A percentile compares a stretch with the other conserved stretches of the same genome.
These are phyloP conservation scores for Ladona fulva DNA, from an alignment of 1,140 invertebrate genomes.

Conservation along the genomic window DNA sequence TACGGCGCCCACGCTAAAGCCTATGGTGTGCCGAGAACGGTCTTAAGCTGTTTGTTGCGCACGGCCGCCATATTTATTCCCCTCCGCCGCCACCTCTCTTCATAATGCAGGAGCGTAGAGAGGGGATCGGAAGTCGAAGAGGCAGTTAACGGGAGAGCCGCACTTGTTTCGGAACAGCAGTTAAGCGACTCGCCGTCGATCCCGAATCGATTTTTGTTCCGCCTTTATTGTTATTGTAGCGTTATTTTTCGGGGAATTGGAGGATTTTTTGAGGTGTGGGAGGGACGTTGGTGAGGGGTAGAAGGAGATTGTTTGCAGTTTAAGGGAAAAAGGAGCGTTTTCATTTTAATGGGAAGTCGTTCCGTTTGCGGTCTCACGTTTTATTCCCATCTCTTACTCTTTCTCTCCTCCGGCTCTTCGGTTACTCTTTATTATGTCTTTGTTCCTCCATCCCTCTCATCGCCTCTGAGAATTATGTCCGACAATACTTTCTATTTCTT, in stretches of 20 bases:
- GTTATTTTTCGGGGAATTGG: background rate
- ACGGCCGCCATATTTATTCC: background rate
- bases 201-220: background rate
- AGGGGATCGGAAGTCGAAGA: background rate
- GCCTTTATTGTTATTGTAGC: background rate
- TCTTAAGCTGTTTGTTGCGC: background rate
- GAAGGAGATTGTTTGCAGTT: background rate
- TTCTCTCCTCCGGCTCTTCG: background rate
- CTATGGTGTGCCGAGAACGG: background rate
- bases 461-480: background rate
- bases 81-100: background rate
- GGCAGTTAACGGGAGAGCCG: background rate
- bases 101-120: background rate
- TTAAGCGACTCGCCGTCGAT: background rate
- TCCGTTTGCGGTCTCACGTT: conserved; percentile 2
- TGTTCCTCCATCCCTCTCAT: background rate
- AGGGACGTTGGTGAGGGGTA: background rate
- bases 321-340: background rate
- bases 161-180: background rate
- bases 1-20: background rate
- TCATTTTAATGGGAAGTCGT: background rate
- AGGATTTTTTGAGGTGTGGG: background rate
- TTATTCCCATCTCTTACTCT: background rate
- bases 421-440: conserved; percentile 5
- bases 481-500: background rate